Conservation (phyloP, 2,113 vertebrate genomes). For the Typhlomys cinereus region DNA sequence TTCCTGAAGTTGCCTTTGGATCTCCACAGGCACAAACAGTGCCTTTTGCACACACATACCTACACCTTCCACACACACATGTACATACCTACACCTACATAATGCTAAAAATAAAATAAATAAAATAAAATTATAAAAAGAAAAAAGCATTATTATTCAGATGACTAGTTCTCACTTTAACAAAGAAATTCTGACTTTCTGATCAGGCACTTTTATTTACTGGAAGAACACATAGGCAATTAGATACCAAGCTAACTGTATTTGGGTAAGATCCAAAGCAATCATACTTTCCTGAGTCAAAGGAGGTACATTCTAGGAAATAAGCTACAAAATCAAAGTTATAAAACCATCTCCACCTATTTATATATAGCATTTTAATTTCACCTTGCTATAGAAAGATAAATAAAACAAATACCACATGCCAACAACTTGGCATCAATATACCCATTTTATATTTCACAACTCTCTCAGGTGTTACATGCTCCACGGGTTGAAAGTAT, state of each 20-base stretch:
- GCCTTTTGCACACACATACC: too few relatives aligned
- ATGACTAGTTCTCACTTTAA: conserved; percentile 41
- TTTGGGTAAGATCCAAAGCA: not conserved
- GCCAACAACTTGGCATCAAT: not conserved
- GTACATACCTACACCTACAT: too few relatives aligned
- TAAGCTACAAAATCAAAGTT: conserved; percentile 20
- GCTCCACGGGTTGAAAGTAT: conserved; percentile 54
- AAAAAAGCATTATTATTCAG: too few relatives aligned
- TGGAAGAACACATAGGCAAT: not conserved
- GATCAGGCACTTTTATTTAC: not conserved
- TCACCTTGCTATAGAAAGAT: conserved; percentile 3
- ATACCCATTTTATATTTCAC: not conserved
- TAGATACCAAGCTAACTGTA: not conserved
- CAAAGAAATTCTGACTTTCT: conserved; percentile 22
- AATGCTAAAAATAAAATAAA: too few relatives aligned
- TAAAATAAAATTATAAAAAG: too few relatives aligned
- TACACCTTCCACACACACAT: too few relatives aligned
- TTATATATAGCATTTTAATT: not conserved
- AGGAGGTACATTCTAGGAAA: not conserved
- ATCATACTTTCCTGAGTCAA: not conserved
- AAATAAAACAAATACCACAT: conserved; percentile 2
- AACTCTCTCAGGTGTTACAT: not conserved
- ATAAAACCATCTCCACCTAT: conserved; percentile 12
- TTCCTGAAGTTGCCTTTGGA: too few relatives aligned
- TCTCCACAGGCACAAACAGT: too few relatives aligned